These are phyloP conservation scores for Erynnis tages DNA, from an alignment of 2,888 invertebrate species.

Conservation along the genomic window DNA sequence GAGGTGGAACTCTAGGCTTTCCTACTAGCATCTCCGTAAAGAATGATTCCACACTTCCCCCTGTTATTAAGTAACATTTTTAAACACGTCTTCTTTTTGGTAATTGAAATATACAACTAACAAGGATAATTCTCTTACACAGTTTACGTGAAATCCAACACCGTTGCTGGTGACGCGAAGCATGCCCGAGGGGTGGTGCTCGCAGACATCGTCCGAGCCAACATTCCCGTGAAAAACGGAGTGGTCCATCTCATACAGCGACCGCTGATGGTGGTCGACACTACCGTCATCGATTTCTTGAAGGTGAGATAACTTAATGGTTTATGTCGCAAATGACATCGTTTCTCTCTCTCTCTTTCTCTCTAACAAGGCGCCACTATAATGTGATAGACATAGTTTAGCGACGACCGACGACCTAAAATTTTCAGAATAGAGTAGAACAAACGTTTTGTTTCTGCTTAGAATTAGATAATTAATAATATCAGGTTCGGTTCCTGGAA, in stretches of 20 bases:
- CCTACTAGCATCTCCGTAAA: no score
- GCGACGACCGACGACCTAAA: no score
- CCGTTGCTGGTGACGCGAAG: conserved; percentile 87
- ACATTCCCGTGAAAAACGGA: conserved; percentile 95
- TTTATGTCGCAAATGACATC: background rate
- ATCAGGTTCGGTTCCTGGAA: no score
- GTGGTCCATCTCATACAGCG: conserved; percentile 96
- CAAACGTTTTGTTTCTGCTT: no score
- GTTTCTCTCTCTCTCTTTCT: no score
- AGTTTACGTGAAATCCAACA: conserved; percentile 94
- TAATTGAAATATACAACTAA: background rate
- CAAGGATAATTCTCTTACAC: conserved; percentile 30
- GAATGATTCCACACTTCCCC: no score
- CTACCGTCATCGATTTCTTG: conserved; percentile 91
- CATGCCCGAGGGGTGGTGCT: conserved; percentile 92
- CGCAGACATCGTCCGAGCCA: conserved; percentile 92
- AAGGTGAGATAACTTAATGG: conserved; percentile 82
- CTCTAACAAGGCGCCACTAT: no score
- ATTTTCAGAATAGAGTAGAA: no score
- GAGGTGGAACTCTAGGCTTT: no score
- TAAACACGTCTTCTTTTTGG: background rate
- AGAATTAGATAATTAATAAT: no score
- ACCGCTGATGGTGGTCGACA: conserved; percentile 95
- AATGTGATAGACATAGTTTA: no score
- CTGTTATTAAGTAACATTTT: no score